phyloP scores from a whole-genome alignment of 1,140 invertebrate genomes.

The Cydia splendana region DNA sequence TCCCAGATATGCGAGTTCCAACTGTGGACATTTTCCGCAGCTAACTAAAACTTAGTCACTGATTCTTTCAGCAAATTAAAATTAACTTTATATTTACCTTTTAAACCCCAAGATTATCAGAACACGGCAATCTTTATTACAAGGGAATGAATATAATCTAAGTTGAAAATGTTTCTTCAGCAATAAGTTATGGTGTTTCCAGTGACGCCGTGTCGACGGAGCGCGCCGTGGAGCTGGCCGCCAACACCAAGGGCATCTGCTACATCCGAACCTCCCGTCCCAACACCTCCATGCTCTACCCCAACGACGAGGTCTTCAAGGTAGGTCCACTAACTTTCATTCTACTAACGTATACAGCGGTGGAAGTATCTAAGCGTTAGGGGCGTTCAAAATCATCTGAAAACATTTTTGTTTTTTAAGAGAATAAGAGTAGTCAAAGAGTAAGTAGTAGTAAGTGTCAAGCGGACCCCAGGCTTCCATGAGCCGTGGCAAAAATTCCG shows the following conservation, averaged over 20 bases:
- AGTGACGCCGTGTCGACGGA: conserved; percentile 97
- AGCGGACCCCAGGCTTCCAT: too few species aligned
- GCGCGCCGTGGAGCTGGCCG: conserved; percentile 96
- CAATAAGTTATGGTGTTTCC: conserved; percentile 4
- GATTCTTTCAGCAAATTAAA: too few species aligned
- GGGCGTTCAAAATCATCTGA: too few species aligned
- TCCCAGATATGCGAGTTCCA: too few species aligned
- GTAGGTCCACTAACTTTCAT: conserved; percentile 69
- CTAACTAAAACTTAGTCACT: too few species aligned
- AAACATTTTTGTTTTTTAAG: too few species aligned
- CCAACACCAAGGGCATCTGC: conserved; percentile 96
- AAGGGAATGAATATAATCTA: not conserved
- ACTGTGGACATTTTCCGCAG: too few species aligned
- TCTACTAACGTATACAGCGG: not conserved
- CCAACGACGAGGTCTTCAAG: conserved; percentile 91
- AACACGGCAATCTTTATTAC: not conserved
- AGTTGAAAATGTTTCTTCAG: not conserved
- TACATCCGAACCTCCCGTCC: conserved; percentile 98
- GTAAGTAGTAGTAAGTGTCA: too few species aligned
- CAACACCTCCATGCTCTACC: conserved; percentile 92
- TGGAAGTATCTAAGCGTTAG: too few species aligned
- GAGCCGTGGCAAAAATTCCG: too few species aligned
- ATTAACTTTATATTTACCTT: not conserved
- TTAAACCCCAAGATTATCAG: not conserved
- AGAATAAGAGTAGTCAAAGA: too few species aligned